These are phyloP conservation scores for Poeciliopsis retropinna DNA, from an alignment of 2,113 vertebrate species.

Conservation along the genomic window DNA sequence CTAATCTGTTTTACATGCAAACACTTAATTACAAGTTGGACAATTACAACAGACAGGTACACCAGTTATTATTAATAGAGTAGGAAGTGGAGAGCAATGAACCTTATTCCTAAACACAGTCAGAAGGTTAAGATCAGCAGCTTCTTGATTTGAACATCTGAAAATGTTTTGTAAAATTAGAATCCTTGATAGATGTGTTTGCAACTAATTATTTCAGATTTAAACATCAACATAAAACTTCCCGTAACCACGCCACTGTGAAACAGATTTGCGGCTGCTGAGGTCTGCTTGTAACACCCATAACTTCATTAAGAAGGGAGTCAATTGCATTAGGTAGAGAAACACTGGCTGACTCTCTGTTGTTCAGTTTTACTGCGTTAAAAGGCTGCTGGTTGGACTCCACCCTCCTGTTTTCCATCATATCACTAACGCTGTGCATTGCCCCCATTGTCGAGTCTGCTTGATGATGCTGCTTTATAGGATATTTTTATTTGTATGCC, in stretches of 20 bases:
- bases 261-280: slow-evolving; percentile 24
- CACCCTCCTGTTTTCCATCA: slow-evolving; percentile 20
- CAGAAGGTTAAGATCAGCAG: neutral
- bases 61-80: neutral
- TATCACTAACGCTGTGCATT: neutral
- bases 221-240: neutral
- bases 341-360: slow-evolving; percentile 21
- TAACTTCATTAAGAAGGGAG: slow-evolving; percentile 59
- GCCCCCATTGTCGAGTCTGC: slow-evolving; percentile 5
- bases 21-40: neutral
- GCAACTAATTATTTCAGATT: neutral
- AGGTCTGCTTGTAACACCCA: slow-evolving; percentile 38
- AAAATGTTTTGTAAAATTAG: neutral
- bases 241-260: neutral
- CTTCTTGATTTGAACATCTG: no score
- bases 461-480: neutral
- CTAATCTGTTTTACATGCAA: neutral
- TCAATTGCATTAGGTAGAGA: slow-evolving; percentile 54
- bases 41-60: neutral
- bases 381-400: slow-evolving; percentile 13
- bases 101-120: neutral
- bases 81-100: neutral
- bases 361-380: slow-evolving; percentile 23
- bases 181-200: neutral
- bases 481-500: neutral